Conservation (phyloP, 1,140 invertebrate species). For the Drosophila grimshawi region DNA sequence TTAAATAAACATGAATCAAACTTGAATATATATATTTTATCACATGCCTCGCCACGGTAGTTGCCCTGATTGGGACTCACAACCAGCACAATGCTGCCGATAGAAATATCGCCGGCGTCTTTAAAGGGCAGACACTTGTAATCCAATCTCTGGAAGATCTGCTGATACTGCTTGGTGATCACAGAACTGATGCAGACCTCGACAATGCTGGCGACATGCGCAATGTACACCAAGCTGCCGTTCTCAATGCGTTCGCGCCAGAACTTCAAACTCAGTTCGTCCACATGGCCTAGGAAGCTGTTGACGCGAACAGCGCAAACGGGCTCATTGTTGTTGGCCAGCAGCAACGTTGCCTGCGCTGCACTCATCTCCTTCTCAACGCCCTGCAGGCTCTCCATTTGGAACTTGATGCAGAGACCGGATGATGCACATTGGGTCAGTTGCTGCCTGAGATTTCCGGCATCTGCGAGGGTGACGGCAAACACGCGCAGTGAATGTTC, state of each 20-base stretch:
- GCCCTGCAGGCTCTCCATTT: neutral
- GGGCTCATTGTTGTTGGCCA: conserved; percentile 20
- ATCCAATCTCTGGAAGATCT: conserved; percentile 40
- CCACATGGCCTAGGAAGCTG: conserved; percentile 35
- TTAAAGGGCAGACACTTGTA: conserved; percentile 35
- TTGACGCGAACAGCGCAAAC: conserved; percentile 26
- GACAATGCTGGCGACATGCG: conserved; percentile 26
- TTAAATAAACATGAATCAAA: neutral
- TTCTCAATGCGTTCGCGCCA: conserved; percentile 44
- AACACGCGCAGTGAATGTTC: conserved; percentile 40
- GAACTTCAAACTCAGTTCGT: conserved; percentile 44
- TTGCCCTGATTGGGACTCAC: conserved; percentile 3
- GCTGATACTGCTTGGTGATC: conserved; percentile 27
- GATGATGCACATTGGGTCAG: neutral
- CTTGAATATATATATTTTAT: neutral
- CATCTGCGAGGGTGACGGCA: conserved; percentile 30
- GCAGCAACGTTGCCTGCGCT: conserved; percentile 9
- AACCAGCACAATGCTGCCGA: conserved; percentile 51
- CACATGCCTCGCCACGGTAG: conserved; percentile 54
- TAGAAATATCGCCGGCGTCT: conserved; percentile 3
- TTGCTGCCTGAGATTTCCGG: neutral
- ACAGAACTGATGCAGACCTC: conserved; percentile 55
- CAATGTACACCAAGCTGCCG: conserved; percentile 40
- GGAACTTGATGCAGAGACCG: conserved; percentile 36
- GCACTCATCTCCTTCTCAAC: conserved; percentile 10